Evolutionary conservation across 2,797 vertebrate species (phyloP).

Genomic region (Lindbergichthys nudifrons): DNA sequence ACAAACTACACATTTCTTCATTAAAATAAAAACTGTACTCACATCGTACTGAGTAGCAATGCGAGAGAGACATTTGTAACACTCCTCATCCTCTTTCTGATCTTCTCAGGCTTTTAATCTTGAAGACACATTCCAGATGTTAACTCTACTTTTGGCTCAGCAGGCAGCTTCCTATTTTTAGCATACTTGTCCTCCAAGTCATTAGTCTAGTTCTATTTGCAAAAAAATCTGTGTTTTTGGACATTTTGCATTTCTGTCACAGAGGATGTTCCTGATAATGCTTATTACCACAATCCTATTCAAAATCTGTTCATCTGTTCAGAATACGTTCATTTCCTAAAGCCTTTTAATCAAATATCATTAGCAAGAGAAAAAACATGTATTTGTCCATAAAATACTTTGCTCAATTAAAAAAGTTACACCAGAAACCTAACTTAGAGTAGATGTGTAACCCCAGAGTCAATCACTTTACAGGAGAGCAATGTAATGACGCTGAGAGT

Average conservation of each 20-base stretch:
- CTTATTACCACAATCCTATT: not conserved
- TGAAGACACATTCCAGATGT: constrained; percentile 36
- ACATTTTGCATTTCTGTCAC: not conserved
- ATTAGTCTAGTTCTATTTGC: constrained; percentile 10
- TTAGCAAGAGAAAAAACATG: no score
- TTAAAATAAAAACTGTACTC: not conserved
- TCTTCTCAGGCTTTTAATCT: constrained; percentile 29
- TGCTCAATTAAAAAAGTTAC: no score
- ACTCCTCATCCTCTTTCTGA: constrained; percentile 11
- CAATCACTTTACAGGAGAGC: not conserved
- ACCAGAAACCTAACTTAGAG: not conserved
- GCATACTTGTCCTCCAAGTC: constrained; percentile 17
- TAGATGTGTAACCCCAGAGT: not conserved
- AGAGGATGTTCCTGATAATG: not conserved
- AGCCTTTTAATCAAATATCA: no score
- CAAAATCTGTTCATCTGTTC: no score
- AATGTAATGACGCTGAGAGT: not conserved
- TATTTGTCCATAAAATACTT: no score
- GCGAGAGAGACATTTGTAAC: not conserved
- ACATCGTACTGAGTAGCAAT: not conserved
- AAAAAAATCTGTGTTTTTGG: not conserved
- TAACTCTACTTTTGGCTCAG: constrained; percentile 47
- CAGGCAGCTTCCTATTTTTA: constrained; percentile 51
- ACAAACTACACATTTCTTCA: not conserved
- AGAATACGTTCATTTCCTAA: no score